phyloP scores from a whole-genome alignment of 53 echinoderm and acorn worm genomes.

The Crossaster papposus region DNA sequence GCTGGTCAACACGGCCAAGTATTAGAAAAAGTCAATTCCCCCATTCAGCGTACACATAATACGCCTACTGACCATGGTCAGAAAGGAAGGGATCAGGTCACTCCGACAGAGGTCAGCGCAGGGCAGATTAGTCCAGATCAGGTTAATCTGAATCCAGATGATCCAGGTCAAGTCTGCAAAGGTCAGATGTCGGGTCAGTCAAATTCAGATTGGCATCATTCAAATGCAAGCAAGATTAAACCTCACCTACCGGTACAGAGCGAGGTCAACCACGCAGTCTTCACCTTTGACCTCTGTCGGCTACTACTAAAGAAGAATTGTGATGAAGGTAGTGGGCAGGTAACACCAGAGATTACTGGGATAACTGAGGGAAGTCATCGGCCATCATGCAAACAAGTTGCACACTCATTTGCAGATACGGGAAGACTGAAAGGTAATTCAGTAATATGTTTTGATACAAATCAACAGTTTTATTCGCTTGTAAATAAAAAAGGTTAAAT shows the following conservation, averaged over 20 bases:
- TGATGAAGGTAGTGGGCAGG: background rate
- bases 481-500: too few relatives aligned
- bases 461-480: too few relatives aligned
- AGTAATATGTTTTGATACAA: background rate
- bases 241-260: background rate
- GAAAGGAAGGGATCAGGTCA: background rate
- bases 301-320: background rate
- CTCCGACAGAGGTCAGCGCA: background rate
- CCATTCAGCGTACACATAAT: background rate
- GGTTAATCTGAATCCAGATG: background rate
- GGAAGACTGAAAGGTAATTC: conserved; percentile 12
- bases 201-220: background rate
- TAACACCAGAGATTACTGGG: background rate
- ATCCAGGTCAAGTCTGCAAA: background rate
- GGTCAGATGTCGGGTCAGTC: background rate
- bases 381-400: background rate
- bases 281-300: conserved; percentile 66
- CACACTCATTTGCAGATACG: too few relatives aligned
- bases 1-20: background rate
- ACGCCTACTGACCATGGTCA: background rate
- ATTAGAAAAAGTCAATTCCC: background rate
- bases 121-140: conserved; percentile 8
- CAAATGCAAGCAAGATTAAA: background rate
- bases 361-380: background rate
- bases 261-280: conserved; percentile 51